These are phyloP conservation scores for Eulacestoma nigropectus DNA, from an alignment of 2,113 vertebrate species.

Conservation along the genomic window DNA sequence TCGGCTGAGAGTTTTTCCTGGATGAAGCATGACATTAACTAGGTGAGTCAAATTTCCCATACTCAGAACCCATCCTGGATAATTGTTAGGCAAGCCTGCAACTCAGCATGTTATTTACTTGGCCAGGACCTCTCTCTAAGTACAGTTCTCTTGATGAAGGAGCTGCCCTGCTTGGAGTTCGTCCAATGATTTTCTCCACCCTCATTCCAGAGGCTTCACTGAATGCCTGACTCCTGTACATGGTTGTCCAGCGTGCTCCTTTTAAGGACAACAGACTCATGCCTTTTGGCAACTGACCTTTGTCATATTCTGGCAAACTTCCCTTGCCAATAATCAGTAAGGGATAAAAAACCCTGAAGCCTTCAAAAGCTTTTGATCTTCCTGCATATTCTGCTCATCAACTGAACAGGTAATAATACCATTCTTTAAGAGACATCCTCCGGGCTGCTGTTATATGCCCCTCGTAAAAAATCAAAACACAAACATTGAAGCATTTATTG, in stretches of 20 bases:
- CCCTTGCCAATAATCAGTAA: background rate
- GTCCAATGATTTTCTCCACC: background rate
- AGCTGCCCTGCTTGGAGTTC: background rate
- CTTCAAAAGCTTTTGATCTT: background rate
- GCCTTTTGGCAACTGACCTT: background rate
- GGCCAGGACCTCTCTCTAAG: background rate
- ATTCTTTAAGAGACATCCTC: background rate
- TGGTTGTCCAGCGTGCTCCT: background rate
- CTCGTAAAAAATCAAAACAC: background rate
- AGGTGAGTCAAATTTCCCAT: background rate
- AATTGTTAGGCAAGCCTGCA: background rate
- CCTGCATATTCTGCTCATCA: background rate
- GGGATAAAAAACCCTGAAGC: background rate
- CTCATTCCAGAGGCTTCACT: background rate
- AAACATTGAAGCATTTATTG: background rate
- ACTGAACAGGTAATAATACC: background rate
- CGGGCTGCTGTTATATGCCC: rapidly evolving
- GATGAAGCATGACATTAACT: background rate
- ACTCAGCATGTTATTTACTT: background rate
- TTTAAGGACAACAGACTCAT: background rate
- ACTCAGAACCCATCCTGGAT: background rate
- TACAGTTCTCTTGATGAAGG: background rate
- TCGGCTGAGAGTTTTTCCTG: background rate
- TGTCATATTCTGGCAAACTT: background rate
- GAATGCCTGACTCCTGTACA: background rate